phyloP scores from a whole-genome alignment of 2,797 vertebrate genomes.

The Muraenolepis orangiensis region DNA sequence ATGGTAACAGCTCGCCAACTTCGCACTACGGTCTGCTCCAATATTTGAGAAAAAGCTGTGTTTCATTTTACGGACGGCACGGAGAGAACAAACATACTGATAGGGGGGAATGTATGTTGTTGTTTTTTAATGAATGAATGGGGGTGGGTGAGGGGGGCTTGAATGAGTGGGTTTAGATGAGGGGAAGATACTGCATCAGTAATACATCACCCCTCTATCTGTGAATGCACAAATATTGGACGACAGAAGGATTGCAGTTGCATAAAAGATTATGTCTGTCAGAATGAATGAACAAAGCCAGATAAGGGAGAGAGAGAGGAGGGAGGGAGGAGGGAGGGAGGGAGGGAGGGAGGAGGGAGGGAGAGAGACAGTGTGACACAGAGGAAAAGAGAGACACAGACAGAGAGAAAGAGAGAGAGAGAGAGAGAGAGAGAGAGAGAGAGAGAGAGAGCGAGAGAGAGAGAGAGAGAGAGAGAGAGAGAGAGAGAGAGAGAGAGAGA shows the following conservation, averaged over 20 bases:
- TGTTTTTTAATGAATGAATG: not conserved
- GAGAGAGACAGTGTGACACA: too few relatives aligned
- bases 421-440: too few relatives aligned
- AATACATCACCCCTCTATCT: not conserved
- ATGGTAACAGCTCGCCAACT: constrained; percentile 70
- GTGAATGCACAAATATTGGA: not conserved
- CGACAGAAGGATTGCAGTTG: not conserved
- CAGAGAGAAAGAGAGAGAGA: too few relatives aligned
- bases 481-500: too few relatives aligned
- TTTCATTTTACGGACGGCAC: constrained; percentile 44
- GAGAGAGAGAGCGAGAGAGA: not conserved
- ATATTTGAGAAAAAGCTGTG: constrained; percentile 30
- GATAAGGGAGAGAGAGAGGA: not conserved
- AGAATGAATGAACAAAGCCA: not conserved
- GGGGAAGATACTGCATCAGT: constrained; percentile 3
- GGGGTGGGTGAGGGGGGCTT: too few relatives aligned
- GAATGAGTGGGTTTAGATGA: not conserved
- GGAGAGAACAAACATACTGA: too few relatives aligned
- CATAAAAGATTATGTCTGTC: not conserved
- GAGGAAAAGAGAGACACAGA: not conserved
- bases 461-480: not conserved
- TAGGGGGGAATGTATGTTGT: constrained; percentile 24
- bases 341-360: too few relatives aligned
- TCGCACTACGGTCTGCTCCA: constrained; percentile 35
- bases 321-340: not conserved